Evolutionary conservation across 2,888 invertebrate genomes (phyloP), one percentile per base, ranked within the genome.

Genomic region (Gibbula magus): DNA sequence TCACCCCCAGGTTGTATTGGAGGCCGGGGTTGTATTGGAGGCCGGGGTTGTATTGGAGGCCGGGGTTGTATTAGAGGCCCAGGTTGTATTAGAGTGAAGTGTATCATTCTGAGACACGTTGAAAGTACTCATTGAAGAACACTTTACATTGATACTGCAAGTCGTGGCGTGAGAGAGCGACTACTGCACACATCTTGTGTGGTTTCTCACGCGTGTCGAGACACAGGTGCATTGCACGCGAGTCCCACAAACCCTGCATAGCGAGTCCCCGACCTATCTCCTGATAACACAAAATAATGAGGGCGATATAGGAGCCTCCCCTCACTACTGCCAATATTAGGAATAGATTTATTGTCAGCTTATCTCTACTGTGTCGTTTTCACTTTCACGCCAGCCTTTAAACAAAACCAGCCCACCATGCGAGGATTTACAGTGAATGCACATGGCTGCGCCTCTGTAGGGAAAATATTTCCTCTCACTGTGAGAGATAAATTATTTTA

Each of bases 271-370:
- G 29, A 20, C 70, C 35, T 70, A 32, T 70, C 32, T 18, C 70
- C 13, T 70, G 70, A 70, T 70, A 70, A 70, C 32, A 39, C 39
- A 39, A 20, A 35, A 39, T 70, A 70, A 70, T 35, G 70, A 70
- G 70, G 32, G 8, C 32, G 39, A 70, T 70, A 35, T 39, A 25
- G 35, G 32, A 39, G 32, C 29, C 29, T 35, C 16, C 20, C 70
- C 70, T 35, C 20, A 35, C 70, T 35, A 70, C 70, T 70, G 39
- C 32, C 70, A 70, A 70, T 70, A 70, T 70, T 70, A 70, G 70
- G 32, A 70, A 70, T 70, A 70, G 70, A 70, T 70, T 70, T 70
- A 70, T 70, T 70, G 35, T 70, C 70, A 20, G 20, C 70, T 70
- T 70, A 70, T 70, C 70, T 70, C n/a, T 39, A 16, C 18, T 32